Evolutionary conservation across 2,888 invertebrate species (phyloP), one percentile per base, ranked within the genome.

Genomic region (Oasisia sp.): DNA sequence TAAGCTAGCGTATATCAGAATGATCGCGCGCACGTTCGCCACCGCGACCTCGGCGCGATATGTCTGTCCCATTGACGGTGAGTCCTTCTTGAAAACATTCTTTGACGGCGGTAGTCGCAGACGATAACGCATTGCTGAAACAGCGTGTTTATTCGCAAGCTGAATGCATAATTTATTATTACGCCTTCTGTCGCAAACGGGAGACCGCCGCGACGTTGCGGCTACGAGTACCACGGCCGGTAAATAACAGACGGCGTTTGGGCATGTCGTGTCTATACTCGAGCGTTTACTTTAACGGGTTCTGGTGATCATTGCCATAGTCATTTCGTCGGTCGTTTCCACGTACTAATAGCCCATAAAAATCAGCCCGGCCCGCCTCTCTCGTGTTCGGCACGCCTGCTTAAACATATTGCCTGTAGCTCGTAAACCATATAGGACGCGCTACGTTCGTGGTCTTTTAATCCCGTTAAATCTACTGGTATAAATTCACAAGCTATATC

Each of bases 181-280:
- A 74, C n/a, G 74, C 74, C 74, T 74, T 74, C 74, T 74, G 74
- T 74, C n/a, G 74, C 74, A 74, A 74, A 27, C 74, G 74, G 74
- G n/a, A 74, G 74, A 27, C 74, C 3, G 74, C 7, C 27, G 74
- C 19, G n/a, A 1, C 74, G 14, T 74, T 7, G 74, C 74, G 19
- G 74, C 74, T 74, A 74, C 27, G 19, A 74, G n/a, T 27, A 27
- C 14, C 7, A 74, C 27, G 14, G 74, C 74, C 27, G 27, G 7
- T 27, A 74, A 74, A 74, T 74, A 74, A n/a, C 74, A 74, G 74
- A 74, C 14, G 27, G 74, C 74, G 74, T 74, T 74, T 74, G 74
- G 7, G 27, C 74, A 74, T 27, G 7, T 27, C 74, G 74, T 27
- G 27, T 74, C 74, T 74, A 74, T 5, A 19, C 74, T 27, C 27